These are phyloP conservation scores for Steinernema hermaphroditum DNA, from an alignment of 2,888 invertebrate genomes.

Conservation along the genomic window DNA sequence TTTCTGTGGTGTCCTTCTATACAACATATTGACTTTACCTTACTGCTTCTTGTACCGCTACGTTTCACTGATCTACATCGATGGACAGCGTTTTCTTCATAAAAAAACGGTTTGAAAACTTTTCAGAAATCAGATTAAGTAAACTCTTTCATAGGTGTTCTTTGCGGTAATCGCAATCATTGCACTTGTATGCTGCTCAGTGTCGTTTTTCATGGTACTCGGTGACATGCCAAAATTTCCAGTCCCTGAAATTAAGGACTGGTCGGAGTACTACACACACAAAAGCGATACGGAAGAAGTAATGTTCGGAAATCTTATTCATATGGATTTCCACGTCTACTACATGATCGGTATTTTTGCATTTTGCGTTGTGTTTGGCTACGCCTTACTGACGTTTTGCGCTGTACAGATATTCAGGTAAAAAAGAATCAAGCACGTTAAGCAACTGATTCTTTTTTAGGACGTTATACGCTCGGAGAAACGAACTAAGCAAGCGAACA, in stretches of 20 bases:
- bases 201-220: constrained; percentile 20
- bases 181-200: constrained; percentile 1
- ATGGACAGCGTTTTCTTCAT: neutral
- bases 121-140: neutral
- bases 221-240: constrained; percentile 35
- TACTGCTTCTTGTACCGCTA: constrained; percentile 34
- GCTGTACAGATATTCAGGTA: constrained; percentile 34
- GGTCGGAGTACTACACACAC: constrained; percentile 37
- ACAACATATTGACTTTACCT: constrained; percentile 32
- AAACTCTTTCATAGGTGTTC: constrained; percentile 5
- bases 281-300: constrained; percentile 35
- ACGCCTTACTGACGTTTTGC: constrained; percentile 31
- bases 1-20: constrained; percentile 33
- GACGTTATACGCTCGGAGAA: constrained; percentile 17
- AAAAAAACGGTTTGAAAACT: neutral
- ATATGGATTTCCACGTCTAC: constrained; percentile 34
- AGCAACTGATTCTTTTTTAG: neutral
- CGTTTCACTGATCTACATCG: neutral
- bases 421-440: too few species aligned
- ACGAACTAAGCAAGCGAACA: constrained; percentile 30
- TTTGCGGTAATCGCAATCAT: neutral
- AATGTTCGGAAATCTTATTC: constrained; percentile 37
- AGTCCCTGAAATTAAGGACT: constrained; percentile 19
- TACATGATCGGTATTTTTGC: constrained; percentile 32
- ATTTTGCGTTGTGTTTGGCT: constrained; percentile 16